Base-by-base conservation (phyloP, 2,888 invertebrate genomes). In the Yponomeuta plumbellus region DNA sequence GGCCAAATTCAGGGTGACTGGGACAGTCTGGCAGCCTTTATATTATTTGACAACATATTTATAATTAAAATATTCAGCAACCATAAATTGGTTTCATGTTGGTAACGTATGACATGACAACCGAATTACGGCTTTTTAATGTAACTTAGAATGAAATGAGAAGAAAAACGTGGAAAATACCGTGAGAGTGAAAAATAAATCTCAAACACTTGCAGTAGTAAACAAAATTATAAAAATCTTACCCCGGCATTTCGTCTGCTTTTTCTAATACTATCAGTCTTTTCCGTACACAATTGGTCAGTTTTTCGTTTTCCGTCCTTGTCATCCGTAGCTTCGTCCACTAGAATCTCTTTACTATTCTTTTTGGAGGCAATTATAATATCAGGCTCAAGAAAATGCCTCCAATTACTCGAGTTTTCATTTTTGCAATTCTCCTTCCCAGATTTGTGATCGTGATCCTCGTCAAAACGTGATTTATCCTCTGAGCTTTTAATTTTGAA, bases 401-500 rank as follows among this genome's bases (percentile, higher is more conserved):
- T 85, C 72, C 81, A 77, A 79, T 88, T 88, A 78, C 84, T 87
- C 65, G 82, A 80, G 73, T 88, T 89, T 77, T 90, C 90, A 73
- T 89, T 88, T 66, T 79, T 78, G 77, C 87, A 88, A 74, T 89
- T 89, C 68, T 91, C 89, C 74, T 80, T 83, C 11, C 82, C 83
- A 67, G 78, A 84, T 74, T 80, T 86, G 70, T 78, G 78, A 72
- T 89, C 88, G 70, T 78, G 78, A 72, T 89, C 88, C 69, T 88
- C 86, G 68, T 80, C 83, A 67, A 80, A 78, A 71, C 83, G 83
- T 78, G 81, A 81, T 80, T 88, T 90, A 78, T 84, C 83, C 71
- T 85, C 84, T 8, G 84, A 80, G 78, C 80, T 84, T 84, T 87
- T 89, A 71, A 88, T 87, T 86, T 90, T 91, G 76, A 91, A 91